phyloP scores from a whole-genome alignment of 2,113 vertebrate species.

The Pica pica region DNA sequence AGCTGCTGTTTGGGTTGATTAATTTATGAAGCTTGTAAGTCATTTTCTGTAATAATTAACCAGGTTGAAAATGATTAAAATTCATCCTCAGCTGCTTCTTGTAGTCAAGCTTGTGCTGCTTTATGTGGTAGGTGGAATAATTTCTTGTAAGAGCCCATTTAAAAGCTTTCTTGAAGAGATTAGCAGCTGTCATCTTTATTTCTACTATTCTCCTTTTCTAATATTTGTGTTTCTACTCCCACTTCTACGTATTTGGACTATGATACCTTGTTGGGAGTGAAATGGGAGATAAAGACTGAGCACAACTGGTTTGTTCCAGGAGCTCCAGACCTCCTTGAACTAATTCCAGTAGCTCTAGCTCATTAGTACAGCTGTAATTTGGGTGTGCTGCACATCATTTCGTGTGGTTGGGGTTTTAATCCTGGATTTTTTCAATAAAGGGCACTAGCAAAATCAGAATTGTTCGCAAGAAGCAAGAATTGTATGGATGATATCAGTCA shows the following conservation, averaged over 20 bases:
- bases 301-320: neutral
- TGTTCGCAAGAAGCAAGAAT: neutral
- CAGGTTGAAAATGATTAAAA: neutral
- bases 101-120: neutral
- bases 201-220: neutral
- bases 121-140: constrained; percentile 28
- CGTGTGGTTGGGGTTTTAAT: neutral
- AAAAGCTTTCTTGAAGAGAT: neutral
- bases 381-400: neutral
- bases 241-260: accelerated
- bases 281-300: neutral
- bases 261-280: neutral
- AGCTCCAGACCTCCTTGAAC: neutral
- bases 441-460: neutral
- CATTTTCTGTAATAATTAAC: neutral
- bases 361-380: neutral
- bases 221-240: neutral
- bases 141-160: neutral
- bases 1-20: neutral
- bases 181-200: neutral
- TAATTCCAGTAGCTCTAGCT: neutral
- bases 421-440: neutral
- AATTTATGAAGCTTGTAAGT: neutral
- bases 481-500: accelerated
- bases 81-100: neutral